Percentiles rank a stretch among this genome's conserved stretches.
Conservation (phyloP, 2,113 vertebrate species). For the Bathybates hornii region DNA sequence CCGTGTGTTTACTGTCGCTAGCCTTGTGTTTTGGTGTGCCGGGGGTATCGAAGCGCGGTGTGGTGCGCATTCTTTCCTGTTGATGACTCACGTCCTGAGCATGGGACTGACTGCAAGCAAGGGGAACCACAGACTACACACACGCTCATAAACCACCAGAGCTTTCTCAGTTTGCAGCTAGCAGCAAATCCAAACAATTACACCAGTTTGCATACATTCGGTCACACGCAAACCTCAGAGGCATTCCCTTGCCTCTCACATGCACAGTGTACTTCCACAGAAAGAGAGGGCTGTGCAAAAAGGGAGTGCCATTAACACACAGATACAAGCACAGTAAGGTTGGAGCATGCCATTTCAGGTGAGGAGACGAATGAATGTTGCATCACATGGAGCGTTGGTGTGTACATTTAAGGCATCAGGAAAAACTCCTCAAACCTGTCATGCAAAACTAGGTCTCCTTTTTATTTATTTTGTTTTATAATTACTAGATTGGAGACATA, state of each 20-base stretch:
- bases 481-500: background rate
- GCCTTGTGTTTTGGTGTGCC: conserved; percentile 37
- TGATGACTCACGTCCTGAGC: conserved; percentile 64
- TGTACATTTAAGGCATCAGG: background rate
- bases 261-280: background rate
- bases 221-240: background rate
- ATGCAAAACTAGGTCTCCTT: background rate
- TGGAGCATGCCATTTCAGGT: background rate
- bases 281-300: background rate
- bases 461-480: background rate
- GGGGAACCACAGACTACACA: conserved; percentile 28
- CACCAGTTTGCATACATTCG: background rate
- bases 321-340: background rate
- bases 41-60: conserved; percentile 27
- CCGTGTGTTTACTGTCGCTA: conserved; percentile 23
- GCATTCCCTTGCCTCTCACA: background rate
- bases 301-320: conserved; percentile 4
- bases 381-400: background rate
- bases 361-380: background rate
- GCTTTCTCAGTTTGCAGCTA: background rate
- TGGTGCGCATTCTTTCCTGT: conserved; percentile 59
- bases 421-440: background rate
- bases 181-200: background rate
- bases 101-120: conserved; percentile 25
- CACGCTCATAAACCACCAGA: background rate